A percentile compares a stretch with the other conserved stretches of the same genome.
Conservation (phyloP, 2,113 vertebrate genomes). For the Canis aureus region DNA sequence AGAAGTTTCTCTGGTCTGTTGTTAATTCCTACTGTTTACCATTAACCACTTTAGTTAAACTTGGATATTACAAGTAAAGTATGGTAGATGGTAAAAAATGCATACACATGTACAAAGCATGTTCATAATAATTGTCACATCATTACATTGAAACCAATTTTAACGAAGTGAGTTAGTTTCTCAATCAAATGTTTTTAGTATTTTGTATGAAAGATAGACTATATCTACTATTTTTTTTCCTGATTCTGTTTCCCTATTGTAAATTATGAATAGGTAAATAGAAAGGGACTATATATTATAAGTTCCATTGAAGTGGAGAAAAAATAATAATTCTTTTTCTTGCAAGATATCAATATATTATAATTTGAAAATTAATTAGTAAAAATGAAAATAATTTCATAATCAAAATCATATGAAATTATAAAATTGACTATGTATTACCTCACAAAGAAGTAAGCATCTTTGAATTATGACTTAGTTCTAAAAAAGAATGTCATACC, state of each 20-base stretch:
- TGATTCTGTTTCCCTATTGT: neutral
- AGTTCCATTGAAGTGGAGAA: neutral
- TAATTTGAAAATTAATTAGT: neutral
- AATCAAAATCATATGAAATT: neutral
- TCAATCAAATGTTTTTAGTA: neutral
- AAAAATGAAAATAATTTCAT: slow-evolving; percentile 12
- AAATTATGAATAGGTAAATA: neutral
- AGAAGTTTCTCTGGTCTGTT: neutral
- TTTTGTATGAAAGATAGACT: neutral
- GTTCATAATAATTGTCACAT: neutral
- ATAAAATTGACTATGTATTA: neutral
- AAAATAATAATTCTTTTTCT: neutral
- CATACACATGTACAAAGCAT: neutral
- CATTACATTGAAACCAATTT: neutral
- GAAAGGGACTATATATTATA: neutral
- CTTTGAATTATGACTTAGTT: slow-evolving; percentile 1
- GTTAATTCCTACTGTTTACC: neutral
- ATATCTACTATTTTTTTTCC: neutral
- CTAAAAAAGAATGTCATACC: neutral
- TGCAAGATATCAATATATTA: neutral
- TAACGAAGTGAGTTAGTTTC: neutral
- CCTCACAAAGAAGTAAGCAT: neutral
- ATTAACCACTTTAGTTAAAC: neutral
- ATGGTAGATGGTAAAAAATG: neutral
- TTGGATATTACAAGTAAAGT: neutral